Evolutionary conservation across 2,888 invertebrate species (phyloP), one percentile per base, ranked within the genome.

Genomic region (Nomada lathburiana): DNA sequence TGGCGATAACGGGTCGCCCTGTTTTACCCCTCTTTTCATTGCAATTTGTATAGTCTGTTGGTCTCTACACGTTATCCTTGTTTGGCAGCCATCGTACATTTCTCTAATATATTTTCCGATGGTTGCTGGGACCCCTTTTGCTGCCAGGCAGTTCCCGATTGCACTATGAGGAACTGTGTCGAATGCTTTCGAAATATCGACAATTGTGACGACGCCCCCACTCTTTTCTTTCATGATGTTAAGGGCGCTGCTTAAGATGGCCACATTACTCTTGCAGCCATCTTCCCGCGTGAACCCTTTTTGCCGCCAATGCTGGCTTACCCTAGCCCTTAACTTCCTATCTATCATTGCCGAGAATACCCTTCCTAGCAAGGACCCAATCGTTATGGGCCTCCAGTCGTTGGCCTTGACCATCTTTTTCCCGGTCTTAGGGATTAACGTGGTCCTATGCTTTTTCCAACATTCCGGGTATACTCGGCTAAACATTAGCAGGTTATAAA

Each of bases 1-100:
- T n/a, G n/a, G n/a, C n/a, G n/a, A n/a, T n/a, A n/a, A n/a, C n/a
- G n/a, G n/a, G n/a, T n/a, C n/a, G n/a, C n/a, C n/a, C n/a, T 94
- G 94, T 93, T 94, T 94, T 92, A 95, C 92, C 90, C 94, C 93
- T 92, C 93, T 36, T 0, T 11, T 11, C 0, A 29, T 26, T 26
- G 29, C 29, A 16, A 85, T 20, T n/a, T 29, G 20, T 4, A 81
- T 29, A 0, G 13, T 5, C 0, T 47, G 2, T 52, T 13, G 67
- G 29, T 29, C 5, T 7, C 0, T 29, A 7, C 29, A 29, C 0
- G 5, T 29, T 7, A 29, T 29, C 0, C 5, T 5, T 7, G 29
- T 29, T 29, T 7, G 0, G 29, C 29, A 68, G 1, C 23, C n/a
- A 2, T 64, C 9, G 3, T 69, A 75, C 59, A 60, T 70, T 0